Evolutionary conservation across 2,888 invertebrate genomes (phyloP), one percentile per base, ranked within the genome.

Genomic region (Oxytorus armatus): DNA sequence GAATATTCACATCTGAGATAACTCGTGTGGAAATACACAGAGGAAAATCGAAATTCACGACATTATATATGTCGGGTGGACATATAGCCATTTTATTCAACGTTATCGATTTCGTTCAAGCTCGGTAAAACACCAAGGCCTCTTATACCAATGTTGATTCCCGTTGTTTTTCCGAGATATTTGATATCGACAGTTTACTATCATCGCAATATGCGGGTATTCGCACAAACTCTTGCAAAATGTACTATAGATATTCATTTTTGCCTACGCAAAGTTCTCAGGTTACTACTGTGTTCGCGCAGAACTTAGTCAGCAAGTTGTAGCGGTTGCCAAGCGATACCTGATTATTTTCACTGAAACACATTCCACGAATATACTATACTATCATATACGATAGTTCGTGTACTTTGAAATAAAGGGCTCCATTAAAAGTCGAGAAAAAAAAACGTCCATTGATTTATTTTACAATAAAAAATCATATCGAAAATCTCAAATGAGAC

Each of bases 171-270:
- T 3, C 11, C 16, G 14, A 21, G 5, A 1, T 11, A n/a, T 53
- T 53, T 25, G 1, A 21, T 16, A 63, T 63, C 5, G 39, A 16
- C 47, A 49, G 23, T 14, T 36, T 14, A 7, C 18, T 25, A 7
- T 51, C 25, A 55, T 57, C 25, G 21, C 25, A n/a, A n/a, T 21
- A 42, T 18, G 72, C 63, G 51, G 72, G 72, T 29, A 51, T 72
- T 55, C 16, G 29, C 49, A 11, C 5, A 44, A 7, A 14, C 25
- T 5, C 4, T 23, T n/a, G n/a, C 7, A n/a, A 42, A 51, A 39
- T 47, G 5, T 3, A 23, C 33, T 36, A 14, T 4, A 25, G 10
- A 18, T 55, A 8, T 68, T 2, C 16, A 55, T 55, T 55, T 33
- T 42, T 44, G 14, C 10, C 49, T 59, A n/a, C n/a, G 25, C 23